These are phyloP conservation scores for Acromyrmex charruanus DNA, from an alignment of 1,140 invertebrate genomes.

Conservation along the genomic window DNA sequence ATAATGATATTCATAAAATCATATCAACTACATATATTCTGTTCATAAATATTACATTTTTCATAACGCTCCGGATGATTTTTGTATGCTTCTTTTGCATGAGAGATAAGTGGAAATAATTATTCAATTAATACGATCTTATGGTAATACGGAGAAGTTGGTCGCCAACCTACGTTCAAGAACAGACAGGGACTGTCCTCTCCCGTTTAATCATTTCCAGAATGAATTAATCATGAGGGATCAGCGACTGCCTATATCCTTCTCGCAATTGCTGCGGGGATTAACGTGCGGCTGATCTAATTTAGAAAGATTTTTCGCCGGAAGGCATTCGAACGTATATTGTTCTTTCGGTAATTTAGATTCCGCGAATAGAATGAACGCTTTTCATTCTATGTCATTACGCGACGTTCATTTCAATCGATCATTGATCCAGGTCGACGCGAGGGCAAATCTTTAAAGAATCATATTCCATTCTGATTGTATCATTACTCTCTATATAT, in stretches of 20 bases:
- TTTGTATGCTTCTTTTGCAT: background rate
- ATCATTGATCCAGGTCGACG: slow-evolving; percentile 18
- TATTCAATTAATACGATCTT: slow-evolving; percentile 41
- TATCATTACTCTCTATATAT: slow-evolving; percentile 35
- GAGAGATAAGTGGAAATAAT: slow-evolving; percentile 30
- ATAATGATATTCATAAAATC: background rate
- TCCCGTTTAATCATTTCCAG: slow-evolving; percentile 39
- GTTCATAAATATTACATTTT: background rate
- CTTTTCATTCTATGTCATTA: no score
- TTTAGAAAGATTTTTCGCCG: slow-evolving; percentile 25
- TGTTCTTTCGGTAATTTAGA: slow-evolving; percentile 28
- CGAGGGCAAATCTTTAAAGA: slow-evolving; percentile 20
- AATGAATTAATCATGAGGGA: slow-evolving; percentile 61
- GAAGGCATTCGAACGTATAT: slow-evolving; percentile 17
- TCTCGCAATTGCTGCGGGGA: slow-evolving; percentile 21
- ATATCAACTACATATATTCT: background rate
- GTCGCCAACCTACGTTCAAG: slow-evolving; percentile 13
- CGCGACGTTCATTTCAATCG: slow-evolving; percentile 21
- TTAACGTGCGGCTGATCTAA: slow-evolving; percentile 41
- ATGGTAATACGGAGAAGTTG: slow-evolving; percentile 40
- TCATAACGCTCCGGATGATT: background rate
- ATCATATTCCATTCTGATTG: slow-evolving; percentile 24
- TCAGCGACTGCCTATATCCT: slow-evolving; percentile 46
- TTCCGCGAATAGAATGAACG: slow-evolving; percentile 19
- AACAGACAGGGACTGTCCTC: slow-evolving; percentile 50